Percentiles rank a stretch among this genome's conserved stretches.
Evolutionary conservation across 2,113 vertebrate genomes (phyloP).

Genomic region (crab-eating macaque (Macaca fascicularis)): DNA sequence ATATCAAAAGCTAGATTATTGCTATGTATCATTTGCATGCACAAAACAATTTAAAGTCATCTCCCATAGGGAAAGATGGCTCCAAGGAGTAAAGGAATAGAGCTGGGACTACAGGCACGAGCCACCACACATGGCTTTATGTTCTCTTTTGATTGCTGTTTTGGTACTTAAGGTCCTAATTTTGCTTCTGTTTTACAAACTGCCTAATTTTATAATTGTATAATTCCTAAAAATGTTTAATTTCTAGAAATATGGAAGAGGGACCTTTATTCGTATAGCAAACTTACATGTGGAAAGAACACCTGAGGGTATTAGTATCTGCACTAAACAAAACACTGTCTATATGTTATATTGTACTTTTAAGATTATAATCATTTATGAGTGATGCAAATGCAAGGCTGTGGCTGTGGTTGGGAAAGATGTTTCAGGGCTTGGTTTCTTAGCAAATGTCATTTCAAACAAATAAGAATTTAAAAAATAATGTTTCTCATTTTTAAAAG

Average conservation of each 20-base stretch:
- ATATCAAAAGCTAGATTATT: background rate
- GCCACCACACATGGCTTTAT: background rate
- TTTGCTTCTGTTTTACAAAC: slow-evolving; percentile 16
- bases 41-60: background rate
- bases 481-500: slow-evolving; percentile 41
- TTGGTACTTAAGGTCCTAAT: background rate
- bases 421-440: slow-evolving; percentile 57
- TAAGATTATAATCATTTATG: slow-evolving; percentile 48
- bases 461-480: slow-evolving; percentile 36
- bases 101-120: background rate
- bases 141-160: background rate
- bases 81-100: background rate
- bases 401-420: background rate
- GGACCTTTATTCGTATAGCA: background rate
- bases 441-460: slow-evolving; percentile 41
- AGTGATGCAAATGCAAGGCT: slow-evolving; percentile 4
- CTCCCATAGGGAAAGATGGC: background rate
- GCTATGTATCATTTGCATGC: background rate
- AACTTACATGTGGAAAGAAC: slow-evolving; percentile 30
- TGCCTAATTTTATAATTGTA: background rate
- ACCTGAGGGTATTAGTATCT: background rate
- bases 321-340: background rate
- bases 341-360: background rate
- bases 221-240: slow-evolving; percentile 16
- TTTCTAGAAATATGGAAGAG: slow-evolving; percentile 14